Evolutionary conservation across 1,140 invertebrate species (phyloP).

Genomic region (Brachionus sp.): DNA sequence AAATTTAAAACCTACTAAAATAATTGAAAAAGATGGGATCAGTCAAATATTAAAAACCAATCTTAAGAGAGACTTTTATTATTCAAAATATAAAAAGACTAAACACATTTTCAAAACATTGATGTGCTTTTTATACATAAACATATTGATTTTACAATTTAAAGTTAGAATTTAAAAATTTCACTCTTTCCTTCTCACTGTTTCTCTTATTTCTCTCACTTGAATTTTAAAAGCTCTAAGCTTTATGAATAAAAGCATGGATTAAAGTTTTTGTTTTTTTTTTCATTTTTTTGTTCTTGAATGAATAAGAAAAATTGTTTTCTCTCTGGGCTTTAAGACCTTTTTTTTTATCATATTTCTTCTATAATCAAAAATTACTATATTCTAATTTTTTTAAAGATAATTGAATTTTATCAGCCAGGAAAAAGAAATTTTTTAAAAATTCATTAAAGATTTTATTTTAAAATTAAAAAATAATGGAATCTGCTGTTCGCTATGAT

Average conservation of each 20-base stretch:
- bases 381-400: neutral
- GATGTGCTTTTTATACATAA: neutral
- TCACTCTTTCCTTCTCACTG: neutral
- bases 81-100: neutral
- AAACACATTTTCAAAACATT: neutral
- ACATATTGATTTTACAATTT: neutral
- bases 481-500: slow-evolving; percentile 44
- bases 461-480: neutral
- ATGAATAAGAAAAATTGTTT: neutral
- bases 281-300: neutral
- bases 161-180: neutral
- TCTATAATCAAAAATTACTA: neutral
- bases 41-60: neutral
- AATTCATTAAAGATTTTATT: neutral
- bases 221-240: neutral
- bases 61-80: neutral
- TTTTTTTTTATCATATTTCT: neutral
- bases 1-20: neutral
- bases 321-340: neutral
- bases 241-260: neutral
- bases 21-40: neutral
- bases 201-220: neutral
- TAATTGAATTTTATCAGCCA: neutral
- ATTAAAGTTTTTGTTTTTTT: neutral
- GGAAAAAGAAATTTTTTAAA: neutral